phyloP scores from a whole-genome alignment of 2,113 vertebrate genomes.

The Rallus limicola region DNA sequence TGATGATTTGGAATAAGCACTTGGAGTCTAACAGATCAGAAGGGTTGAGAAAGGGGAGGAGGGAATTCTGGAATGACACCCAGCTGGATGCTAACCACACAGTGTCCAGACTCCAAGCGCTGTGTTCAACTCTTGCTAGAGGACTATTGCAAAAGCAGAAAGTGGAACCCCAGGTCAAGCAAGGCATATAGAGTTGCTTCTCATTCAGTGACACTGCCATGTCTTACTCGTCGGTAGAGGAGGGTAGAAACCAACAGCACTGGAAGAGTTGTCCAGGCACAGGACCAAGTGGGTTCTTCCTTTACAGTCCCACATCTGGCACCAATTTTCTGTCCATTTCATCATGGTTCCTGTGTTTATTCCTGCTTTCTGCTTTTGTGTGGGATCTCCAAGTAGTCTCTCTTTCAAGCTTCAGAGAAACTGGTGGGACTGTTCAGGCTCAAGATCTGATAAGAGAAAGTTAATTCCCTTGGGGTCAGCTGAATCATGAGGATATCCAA shows the following conservation, averaged over 20 bases:
- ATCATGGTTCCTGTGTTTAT: background rate
- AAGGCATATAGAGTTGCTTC: background rate
- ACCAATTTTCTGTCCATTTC: background rate
- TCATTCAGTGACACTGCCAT: background rate
- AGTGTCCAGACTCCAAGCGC: background rate
- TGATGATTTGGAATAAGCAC: background rate
- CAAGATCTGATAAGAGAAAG: background rate
- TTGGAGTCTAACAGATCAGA: slow-evolving; percentile 14
- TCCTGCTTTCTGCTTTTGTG: background rate
- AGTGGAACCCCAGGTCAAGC: background rate
- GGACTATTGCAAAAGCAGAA: background rate
- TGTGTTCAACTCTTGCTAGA: background rate
- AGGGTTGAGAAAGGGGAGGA: background rate
- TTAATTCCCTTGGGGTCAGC: background rate
- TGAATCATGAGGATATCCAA: background rate
- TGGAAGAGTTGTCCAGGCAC: accelerated
- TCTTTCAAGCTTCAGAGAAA: background rate
- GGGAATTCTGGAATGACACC: background rate
- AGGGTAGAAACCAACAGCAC: background rate
- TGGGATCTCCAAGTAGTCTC: background rate
- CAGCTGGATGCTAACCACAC: background rate
- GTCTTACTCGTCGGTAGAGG: background rate
- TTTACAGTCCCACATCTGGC: background rate
- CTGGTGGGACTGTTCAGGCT: background rate
- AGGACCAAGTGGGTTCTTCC: background rate